phyloP scores from a whole-genome alignment of 2,797 vertebrate genomes.

The Chaetophractus vellerosus region DNA sequence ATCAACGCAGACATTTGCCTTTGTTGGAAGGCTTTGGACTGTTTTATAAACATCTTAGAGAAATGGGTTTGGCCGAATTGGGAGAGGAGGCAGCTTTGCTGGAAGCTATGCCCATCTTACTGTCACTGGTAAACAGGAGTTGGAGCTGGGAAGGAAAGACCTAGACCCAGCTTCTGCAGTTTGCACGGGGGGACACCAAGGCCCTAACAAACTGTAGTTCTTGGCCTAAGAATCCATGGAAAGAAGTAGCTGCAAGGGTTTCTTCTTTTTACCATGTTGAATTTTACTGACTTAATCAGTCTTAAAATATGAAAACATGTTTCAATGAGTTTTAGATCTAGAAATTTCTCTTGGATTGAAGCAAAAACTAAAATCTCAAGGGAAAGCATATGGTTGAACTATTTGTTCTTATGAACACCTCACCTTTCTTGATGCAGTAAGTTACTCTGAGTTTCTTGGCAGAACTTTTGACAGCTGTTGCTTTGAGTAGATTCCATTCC shows the following conservation, averaged over 20 bases:
- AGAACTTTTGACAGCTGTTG: conserved; percentile 79
- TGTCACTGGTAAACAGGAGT: conserved; percentile 7
- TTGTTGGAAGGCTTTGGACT: conserved; percentile 53
- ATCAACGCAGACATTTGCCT: conserved; percentile 54
- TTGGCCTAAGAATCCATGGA: conserved; percentile 5
- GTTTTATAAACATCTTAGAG: conserved; percentile 54
- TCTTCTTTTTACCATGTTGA: conserved; percentile 58
- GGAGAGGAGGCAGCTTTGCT: conserved; percentile 53
- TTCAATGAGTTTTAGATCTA: conserved; percentile 63
- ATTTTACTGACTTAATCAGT: conserved; percentile 66
- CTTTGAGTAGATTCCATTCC: conserved; percentile 79
- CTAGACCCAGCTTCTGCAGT: background rate
- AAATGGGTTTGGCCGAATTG: conserved; percentile 41
- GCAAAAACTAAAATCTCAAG: conserved; percentile 72
- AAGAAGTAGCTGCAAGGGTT: conserved; percentile 36
- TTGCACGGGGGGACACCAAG: conserved; percentile 15
- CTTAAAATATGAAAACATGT: conserved; percentile 67
- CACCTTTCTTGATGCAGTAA: conserved; percentile 78
- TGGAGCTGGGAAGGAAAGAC: conserved; percentile 11
- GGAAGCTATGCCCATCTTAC: conserved; percentile 36
- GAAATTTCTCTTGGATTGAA: conserved; percentile 66
- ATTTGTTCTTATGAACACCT: conserved; percentile 78
- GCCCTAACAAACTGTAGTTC: background rate
- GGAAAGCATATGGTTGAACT: conserved; percentile 70
- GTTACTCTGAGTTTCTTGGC: conserved; percentile 80